Conservation (phyloP, 2,888 invertebrate genomes). For the Drosophila vallismaia region DNA sequence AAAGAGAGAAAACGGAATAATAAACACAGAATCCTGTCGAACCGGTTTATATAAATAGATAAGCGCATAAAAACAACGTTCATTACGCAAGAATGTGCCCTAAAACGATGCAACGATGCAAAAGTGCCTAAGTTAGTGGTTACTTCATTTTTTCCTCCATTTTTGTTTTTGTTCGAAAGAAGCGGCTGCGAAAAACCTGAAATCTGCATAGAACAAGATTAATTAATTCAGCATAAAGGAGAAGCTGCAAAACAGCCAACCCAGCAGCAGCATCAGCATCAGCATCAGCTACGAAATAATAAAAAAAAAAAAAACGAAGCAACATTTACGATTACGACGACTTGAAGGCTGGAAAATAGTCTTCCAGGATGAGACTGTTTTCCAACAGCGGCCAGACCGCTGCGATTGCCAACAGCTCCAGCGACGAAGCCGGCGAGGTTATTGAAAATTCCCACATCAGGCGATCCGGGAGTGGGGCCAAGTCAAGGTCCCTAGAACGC, state of each 20-base stretch:
- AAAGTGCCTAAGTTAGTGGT: slow-evolving; percentile 53
- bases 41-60: slow-evolving; percentile 73
- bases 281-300: slow-evolving; percentile 22
- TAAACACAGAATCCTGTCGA: slow-evolving; percentile 57
- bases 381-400: slow-evolving; percentile 30
- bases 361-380: slow-evolving; percentile 60
- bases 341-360: neutral
- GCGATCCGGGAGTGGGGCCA: slow-evolving; percentile 47
- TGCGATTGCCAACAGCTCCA: slow-evolving; percentile 54
- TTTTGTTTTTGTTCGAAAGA: slow-evolving; percentile 12
- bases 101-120: slow-evolving; percentile 76
- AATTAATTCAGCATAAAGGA: slow-evolving; percentile 56
- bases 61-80: slow-evolving; percentile 51
- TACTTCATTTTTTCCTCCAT: neutral
- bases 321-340: slow-evolving; percentile 10
- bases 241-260: slow-evolving; percentile 18
- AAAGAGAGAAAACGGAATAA: slow-evolving; percentile 22
- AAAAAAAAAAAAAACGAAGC: slow-evolving; percentile 13
- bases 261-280: slow-evolving; percentile 1
- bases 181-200: slow-evolving; percentile 57
- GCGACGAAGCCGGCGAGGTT: slow-evolving; percentile 69
- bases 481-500: slow-evolving; percentile 82
- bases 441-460: slow-evolving; percentile 60
- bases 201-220: slow-evolving; percentile 77
- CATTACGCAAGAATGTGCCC: slow-evolving; percentile 79